Evolutionary conservation across 2,797 vertebrate genomes (phyloP).

Genomic region (Cynopterus sphinx): DNA sequence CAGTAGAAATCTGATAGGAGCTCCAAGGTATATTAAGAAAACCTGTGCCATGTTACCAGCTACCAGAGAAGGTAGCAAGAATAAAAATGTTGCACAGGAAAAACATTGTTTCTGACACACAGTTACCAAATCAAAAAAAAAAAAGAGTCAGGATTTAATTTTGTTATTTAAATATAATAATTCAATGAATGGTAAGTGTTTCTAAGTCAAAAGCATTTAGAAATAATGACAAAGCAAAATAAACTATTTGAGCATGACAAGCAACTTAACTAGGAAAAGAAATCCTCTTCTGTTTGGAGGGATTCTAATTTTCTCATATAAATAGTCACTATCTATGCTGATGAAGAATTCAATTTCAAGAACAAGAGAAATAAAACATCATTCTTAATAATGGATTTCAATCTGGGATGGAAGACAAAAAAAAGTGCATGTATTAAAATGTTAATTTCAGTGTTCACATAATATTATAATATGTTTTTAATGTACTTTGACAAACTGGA

Average conservation of each 20-base stretch:
- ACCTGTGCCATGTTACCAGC: neutral
- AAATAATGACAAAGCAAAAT: slow-evolving; percentile 68
- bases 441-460: slow-evolving; percentile 80
- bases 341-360: slow-evolving; percentile 82
- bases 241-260: slow-evolving; percentile 69
- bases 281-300: slow-evolving; percentile 60
- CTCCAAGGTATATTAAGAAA: neutral
- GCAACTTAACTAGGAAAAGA: slow-evolving; percentile 49
- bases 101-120: neutral
- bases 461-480: slow-evolving; percentile 85
- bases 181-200: neutral
- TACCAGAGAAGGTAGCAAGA: neutral
- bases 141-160: slow-evolving; percentile 29
- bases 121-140: neutral
- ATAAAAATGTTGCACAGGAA: neutral
- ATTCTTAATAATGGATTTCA: slow-evolving; percentile 83
- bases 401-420: slow-evolving; percentile 81
- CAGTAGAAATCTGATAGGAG: slow-evolving; percentile 44
- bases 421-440: slow-evolving; percentile 77
- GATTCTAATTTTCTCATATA: slow-evolving; percentile 80
- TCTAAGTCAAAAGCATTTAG: slow-evolving; percentile 44
- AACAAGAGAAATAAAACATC: slow-evolving; percentile 77
- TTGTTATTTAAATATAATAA: slow-evolving; percentile 53
- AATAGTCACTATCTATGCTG: slow-evolving; percentile 79
- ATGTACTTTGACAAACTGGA: slow-evolving; percentile 83